Evolutionary conservation across 2,113 vertebrate genomes (phyloP).

Genomic region (Eptesicus fuscus): DNA sequence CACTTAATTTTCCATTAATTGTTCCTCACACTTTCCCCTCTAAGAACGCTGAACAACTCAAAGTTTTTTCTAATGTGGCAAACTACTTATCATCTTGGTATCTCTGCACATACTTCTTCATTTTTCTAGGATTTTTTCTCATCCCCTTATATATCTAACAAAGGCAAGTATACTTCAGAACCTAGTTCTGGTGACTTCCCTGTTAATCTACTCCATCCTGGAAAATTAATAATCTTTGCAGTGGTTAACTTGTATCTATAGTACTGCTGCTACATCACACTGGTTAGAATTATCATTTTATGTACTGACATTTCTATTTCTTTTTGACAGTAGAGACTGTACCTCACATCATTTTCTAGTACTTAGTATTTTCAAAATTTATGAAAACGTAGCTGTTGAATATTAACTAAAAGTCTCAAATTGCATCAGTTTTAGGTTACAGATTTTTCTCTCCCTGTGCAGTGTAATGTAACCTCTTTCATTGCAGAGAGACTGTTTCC

Average conservation of each 20-base stretch:
- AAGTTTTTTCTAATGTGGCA: conserved; percentile 11
- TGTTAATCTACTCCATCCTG: not conserved
- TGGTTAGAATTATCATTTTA: not conserved
- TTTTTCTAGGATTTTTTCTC: not conserved
- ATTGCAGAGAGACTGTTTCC: not conserved
- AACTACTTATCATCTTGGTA: not conserved
- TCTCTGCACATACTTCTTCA: not conserved
- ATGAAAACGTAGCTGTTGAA: not conserved
- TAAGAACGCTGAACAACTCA: not conserved
- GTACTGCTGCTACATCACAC: not conserved
- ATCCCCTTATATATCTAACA: not conserved
- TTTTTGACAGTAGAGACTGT: not conserved
- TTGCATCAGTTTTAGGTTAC: not conserved
- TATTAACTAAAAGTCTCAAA: not conserved
- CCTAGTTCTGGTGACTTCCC: not conserved
- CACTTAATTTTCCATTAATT: not conserved
- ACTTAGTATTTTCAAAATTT: conserved; percentile 19
- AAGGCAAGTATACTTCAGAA: not conserved
- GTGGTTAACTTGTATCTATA: not conserved
- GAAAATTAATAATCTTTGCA: not conserved
- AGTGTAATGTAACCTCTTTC: conserved; percentile 9
- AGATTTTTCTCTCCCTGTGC: not conserved
- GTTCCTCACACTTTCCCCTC: not conserved
- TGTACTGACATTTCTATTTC: not conserved
- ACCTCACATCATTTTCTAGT: not conserved